Evolutionary conservation across 2,888 invertebrate species (phyloP), one percentile per base, ranked within the genome.

Genomic region (Sphaerophoria rueppellii): DNA sequence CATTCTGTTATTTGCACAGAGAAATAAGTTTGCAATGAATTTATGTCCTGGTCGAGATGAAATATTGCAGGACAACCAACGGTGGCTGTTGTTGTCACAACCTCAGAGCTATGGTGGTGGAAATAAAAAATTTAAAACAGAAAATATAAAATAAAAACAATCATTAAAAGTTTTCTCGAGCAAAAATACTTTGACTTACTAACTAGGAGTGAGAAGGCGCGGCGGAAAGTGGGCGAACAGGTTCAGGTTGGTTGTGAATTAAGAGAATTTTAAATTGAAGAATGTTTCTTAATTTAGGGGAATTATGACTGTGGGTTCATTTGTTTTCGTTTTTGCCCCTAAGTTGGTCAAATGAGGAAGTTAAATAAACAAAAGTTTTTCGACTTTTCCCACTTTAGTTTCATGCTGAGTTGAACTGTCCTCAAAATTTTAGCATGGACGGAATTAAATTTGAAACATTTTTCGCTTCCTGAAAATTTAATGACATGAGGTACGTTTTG

Each of bases 21-120:
- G 16, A 65, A 63, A 37, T 48, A 65, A 65, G 35, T 65, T 65
- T 82, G 54, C 79, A 40, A 65, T 74, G 74, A 71, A 82, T 78
- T 82, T 82, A 78, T 78, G 74, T 82, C 82, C 82, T 46, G 6
- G 24, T n/a, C 73, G 73, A 52, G 63, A 76, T 67, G 60, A 71
- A 52, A 70, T 70, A 54, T 74, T 61, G 37, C 37, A 14, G 50
- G 16, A 9, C 65, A 12, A 24, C 24, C 24, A 24, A 24, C 24
- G 24, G 24, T 24, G 35, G 16, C 65, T 65, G 65, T 65, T 24
- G 24, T 24, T 24, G 24, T 24, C 24, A 24, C 65, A 50, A 65
- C 65, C 50, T 65, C 65, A 65, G 48, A 16, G 7, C 12, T 16
- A 37, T 65, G 65, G 48, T 34, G 11, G 14, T 48, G 63, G 14